Evolutionary conservation across 1,140 invertebrate species (phyloP), one percentile per base, ranked within the genome.

Genomic region (Scaptodrosophila lebanonensis): DNA sequence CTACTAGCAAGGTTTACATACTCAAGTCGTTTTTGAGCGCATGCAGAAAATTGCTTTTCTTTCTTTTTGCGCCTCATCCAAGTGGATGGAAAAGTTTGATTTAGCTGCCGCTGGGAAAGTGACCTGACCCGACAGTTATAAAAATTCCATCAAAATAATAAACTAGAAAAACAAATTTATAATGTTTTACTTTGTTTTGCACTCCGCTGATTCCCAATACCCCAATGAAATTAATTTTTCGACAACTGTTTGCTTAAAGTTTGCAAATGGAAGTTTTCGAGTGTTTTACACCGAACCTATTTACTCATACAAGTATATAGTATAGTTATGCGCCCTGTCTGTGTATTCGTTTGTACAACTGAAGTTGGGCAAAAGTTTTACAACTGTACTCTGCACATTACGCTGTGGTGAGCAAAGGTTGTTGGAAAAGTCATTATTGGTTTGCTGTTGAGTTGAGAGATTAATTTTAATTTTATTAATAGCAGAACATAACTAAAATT

Each of bases 21-120:
- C 56, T 57, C 58, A 67, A 64, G 73, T 51, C 49, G 51, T 52
- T 57, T 50, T 79, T 53, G 51, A 76, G 54, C n/a, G n/a, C 48
- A 66, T 38, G 56, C 27, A 43, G 25, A 63, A 79, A 79, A 77
- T 79, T 68, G 73, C 44, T 68, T 79, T 65, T 15, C 6, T 11
- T 47, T 33, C 66, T 53, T 64, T 65, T 76, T 71, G 43, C 22
- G 3, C n/a, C 8, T 25, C 22, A 49, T 62, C 56, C 49, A 51
- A 71, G 51, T 63, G 51, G 45, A 36, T 63, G 30, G 13, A 36
- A 69, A 68, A 54, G 50, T 61, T 67, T 44, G 39, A 25, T 60
- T 54, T 53, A 54, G 32, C 48, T 63, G 33, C 33, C 39, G 27
- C 18, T 8, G 8, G 22, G 22, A n/a, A n/a, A n/a, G n/a, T n/a